Conservation (phyloP, 2,888 invertebrate species). For the Thumatha senex region DNA sequence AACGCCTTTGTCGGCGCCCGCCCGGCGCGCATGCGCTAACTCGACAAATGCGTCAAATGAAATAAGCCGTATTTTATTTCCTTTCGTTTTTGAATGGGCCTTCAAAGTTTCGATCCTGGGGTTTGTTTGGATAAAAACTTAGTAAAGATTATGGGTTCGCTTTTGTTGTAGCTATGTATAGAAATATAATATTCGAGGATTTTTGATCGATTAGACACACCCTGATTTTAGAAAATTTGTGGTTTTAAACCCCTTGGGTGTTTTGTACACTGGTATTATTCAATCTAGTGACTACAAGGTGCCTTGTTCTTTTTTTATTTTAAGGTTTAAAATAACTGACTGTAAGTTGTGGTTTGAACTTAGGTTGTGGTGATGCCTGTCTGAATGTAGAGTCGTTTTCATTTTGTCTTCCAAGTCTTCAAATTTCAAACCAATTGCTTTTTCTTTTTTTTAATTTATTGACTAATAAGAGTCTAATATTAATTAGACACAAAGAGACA, state of each 20-base stretch:
- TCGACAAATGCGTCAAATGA: constrained; percentile 81
- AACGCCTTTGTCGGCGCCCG: constrained; percentile 78
- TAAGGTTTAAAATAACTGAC: neutral
- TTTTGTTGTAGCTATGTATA: constrained; percentile 36
- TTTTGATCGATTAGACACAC: constrained; percentile 37
- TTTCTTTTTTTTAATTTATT: no score
- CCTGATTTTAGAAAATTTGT: constrained; percentile 17
- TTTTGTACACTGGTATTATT: constrained; percentile 4
- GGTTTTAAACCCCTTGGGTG: constrained; percentile 6
- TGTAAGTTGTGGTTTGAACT: neutral
- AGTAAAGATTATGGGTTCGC: constrained; percentile 43
- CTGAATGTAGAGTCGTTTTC: no score
- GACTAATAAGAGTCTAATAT: no score
- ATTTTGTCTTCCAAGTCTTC: no score
- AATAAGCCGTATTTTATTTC: constrained; percentile 81
- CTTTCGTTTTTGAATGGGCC: constrained; percentile 64
- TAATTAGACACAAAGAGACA: no score
- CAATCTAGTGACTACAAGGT: neutral
- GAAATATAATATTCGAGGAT: constrained; percentile 38
- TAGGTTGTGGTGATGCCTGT: no score
- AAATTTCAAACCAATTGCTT: no score
- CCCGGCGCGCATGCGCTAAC: constrained; percentile 80
- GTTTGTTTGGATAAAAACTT: constrained; percentile 60
- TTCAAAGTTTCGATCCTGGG: constrained; percentile 56
- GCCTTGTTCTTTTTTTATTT: neutral